A percentile compares a stretch with the other conserved stretches of the same genome.
Evolutionary conservation across 2,113 vertebrate genomes (phyloP).

Genomic region (Notarius lentiginosus): DNA sequence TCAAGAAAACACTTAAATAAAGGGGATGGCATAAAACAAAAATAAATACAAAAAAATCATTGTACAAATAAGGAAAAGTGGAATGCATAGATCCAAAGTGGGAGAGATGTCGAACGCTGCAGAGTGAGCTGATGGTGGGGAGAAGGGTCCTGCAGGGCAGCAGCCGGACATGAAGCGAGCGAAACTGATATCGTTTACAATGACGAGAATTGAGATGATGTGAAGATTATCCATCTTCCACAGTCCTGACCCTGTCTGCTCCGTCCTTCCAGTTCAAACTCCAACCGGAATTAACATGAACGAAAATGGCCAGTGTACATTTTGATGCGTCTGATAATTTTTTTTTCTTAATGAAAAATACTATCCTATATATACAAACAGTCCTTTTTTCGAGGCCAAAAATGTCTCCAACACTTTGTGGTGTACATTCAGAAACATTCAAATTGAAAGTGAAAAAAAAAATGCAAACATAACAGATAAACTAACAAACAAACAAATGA

Average conservation of each 20-base stretch:
- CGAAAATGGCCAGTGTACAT: slow-evolving; percentile 69
- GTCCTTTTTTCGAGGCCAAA: slow-evolving; percentile 56
- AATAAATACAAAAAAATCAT: slow-evolving; percentile 56
- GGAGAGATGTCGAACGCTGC: slow-evolving; percentile 72
- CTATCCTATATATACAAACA: slow-evolving; percentile 58
- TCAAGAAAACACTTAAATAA: slow-evolving; percentile 48
- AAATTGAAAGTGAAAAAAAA: slow-evolving; percentile 66
- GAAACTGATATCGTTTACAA: neutral
- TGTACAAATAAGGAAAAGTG: slow-evolving; percentile 62
- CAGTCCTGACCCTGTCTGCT: slow-evolving; percentile 19
- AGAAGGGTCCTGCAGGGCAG: slow-evolving; percentile 7
- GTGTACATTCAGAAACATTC: slow-evolving; percentile 78
- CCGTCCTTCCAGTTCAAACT: slow-evolving; percentile 62
- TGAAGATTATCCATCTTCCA: slow-evolving; percentile 17
- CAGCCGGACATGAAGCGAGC: neutral
- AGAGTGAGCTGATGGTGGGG: slow-evolving; percentile 54
- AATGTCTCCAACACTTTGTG: slow-evolving; percentile 66
- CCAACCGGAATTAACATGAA: slow-evolving; percentile 73
- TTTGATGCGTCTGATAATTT: slow-evolving; percentile 70
- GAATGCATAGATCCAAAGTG: slow-evolving; percentile 80
- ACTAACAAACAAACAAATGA: slow-evolving; percentile 52
- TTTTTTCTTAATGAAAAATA: slow-evolving; percentile 60
- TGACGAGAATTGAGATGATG: neutral
- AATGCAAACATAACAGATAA: slow-evolving; percentile 37
- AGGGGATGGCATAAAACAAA: slow-evolving; percentile 46